These are phyloP conservation scores for Basileuterus tristriatus DNA, from an alignment of 2,797 vertebrate species.

Conservation along the genomic window DNA sequence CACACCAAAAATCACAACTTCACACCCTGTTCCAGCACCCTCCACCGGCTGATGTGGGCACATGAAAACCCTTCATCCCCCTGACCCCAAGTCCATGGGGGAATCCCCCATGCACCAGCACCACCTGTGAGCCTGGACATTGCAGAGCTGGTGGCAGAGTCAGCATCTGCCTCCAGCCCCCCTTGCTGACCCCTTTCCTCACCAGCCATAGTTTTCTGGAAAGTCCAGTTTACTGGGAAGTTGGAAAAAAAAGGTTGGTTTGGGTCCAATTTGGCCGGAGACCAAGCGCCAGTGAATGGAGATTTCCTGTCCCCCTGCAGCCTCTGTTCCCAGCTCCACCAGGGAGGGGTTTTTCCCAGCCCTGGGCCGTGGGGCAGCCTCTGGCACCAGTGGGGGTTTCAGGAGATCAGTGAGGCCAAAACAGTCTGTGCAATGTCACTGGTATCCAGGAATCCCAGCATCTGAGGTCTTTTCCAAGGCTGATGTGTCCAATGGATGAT, in stretches of 20 bases:
- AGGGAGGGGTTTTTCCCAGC: neutral
- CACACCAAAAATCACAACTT: neutral
- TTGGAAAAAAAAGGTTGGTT: neutral
- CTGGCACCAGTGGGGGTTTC: accelerated
- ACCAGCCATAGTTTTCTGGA: neutral
- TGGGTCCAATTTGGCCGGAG: slow-evolving; percentile 22
- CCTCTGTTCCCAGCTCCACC: neutral
- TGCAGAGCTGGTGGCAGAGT: accelerated
- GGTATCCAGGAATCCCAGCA: neutral
- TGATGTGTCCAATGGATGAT: accelerated
- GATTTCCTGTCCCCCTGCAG: neutral
- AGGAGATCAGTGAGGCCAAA: accelerated
- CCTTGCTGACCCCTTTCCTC: neutral
- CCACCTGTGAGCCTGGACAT: accelerated
- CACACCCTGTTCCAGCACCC: no score
- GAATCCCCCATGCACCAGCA: accelerated
- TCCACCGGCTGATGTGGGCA: neutral
- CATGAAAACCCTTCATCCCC: neutral
- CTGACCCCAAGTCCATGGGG: accelerated
- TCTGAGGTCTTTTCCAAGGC: neutral
- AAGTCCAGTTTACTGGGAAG: neutral
- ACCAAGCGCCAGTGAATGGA: neutral
- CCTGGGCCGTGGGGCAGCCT: accelerated
- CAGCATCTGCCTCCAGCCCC: neutral
- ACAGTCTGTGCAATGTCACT: neutral